Conservation (phyloP, 2,888 invertebrate species). For the Euphydryas editha region DNA sequence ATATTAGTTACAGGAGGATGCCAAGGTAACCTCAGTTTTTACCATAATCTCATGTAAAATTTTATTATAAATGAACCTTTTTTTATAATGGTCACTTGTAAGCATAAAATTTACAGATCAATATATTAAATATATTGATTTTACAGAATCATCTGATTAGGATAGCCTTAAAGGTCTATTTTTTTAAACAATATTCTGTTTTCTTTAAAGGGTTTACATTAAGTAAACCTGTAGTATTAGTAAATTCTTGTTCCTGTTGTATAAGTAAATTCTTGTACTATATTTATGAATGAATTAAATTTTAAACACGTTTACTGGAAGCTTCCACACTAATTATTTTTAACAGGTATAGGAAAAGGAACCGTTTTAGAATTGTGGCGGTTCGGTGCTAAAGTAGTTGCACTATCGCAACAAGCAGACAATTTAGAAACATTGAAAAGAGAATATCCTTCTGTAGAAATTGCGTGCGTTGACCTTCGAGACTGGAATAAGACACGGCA, state of each 20-base stretch:
- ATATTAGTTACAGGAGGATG: slow-evolving; percentile 95
- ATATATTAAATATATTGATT: no score
- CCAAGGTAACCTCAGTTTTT: slow-evolving; percentile 82
- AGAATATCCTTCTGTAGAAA: slow-evolving; percentile 84
- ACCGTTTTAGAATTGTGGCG: slow-evolving; percentile 86
- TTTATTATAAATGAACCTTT: background rate
- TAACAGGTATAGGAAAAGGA: slow-evolving; percentile 87
- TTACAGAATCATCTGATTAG: no score
- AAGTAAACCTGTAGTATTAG: no score
- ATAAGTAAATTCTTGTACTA: no score
- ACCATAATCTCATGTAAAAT: background rate
- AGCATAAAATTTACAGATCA: no score
- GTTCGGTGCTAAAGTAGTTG: slow-evolving; percentile 88
- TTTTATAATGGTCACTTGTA: no score
- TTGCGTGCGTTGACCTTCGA: slow-evolving; percentile 86
- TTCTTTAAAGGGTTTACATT: no score
- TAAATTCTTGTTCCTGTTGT: no score
- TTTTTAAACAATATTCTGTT: no score
- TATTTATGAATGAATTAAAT: background rate
- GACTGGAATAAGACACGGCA: slow-evolving; percentile 89
- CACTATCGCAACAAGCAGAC: slow-evolving; percentile 87
- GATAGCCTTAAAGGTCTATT: no score
- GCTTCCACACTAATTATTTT: background rate
- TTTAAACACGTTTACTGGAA: background rate
- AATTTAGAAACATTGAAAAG: slow-evolving; percentile 85